phyloP scores from a whole-genome alignment of 92 coral and sea anemone species.

The Diadumene lineata region DNA sequence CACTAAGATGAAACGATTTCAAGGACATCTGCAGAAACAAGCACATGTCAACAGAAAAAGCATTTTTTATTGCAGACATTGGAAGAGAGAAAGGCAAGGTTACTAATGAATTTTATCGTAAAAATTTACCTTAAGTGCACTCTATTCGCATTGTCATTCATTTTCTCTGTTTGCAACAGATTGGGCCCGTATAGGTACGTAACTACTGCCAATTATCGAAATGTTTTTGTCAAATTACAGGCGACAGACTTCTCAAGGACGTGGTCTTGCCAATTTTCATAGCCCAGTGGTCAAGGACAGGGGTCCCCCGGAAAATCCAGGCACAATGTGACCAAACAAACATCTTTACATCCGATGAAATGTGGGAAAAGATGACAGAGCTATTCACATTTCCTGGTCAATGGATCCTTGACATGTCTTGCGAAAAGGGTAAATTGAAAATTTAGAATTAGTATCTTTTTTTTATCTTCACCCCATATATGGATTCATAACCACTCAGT shows the following conservation, averaged over 20 bases:
- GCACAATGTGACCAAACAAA: neutral
- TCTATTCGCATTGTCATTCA: neutral
- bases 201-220: neutral
- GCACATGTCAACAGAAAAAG: neutral
- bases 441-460: too few species aligned
- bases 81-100: neutral
- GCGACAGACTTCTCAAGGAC: neutral
- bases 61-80: neutral
- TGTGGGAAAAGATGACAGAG: neutral
- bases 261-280: neutral
- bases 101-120: neutral
- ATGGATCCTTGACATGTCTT: neutral
- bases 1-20: too few species aligned
- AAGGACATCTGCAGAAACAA: too few species aligned
- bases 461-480: neutral
- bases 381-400: neutral
- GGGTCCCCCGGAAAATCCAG: neutral
- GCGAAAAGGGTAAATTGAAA: neutral
- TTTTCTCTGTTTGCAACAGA: neutral
- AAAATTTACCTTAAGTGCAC: neutral
- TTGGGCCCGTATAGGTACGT: neutral
- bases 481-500: neutral
- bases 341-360: neutral
- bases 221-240: neutral
- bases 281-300: slow-evolving; percentile 4